Evolutionary conservation across 2,113 vertebrate species (phyloP).

Genomic region (Uropsilus gracilis): DNA sequence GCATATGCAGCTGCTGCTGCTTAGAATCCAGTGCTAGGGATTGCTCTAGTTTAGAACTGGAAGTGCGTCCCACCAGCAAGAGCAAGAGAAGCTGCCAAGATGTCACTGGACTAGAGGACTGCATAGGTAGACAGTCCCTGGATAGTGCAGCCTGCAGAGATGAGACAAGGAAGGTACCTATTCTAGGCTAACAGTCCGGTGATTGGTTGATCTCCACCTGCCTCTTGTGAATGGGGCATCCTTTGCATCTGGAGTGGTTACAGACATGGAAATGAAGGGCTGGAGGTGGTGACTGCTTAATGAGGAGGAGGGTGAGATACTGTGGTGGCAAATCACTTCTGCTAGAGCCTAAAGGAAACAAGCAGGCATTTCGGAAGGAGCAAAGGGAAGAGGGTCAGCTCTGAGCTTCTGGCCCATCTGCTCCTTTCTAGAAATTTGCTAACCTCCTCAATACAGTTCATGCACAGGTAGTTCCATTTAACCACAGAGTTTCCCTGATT

Average conservation of each 20-base stretch:
- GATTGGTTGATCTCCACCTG: not conserved
- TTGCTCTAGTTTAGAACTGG: not conserved
- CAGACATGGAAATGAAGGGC: not conserved
- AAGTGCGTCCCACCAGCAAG: constrained; percentile 7
- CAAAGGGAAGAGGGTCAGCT: not conserved
- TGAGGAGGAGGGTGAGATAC: not conserved
- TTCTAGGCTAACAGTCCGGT: not conserved
- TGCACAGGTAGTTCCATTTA: not conserved
- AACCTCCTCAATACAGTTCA: not conserved
- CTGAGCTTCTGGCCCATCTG: not conserved
- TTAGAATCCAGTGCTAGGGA: not conserved
- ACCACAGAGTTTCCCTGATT: not conserved
- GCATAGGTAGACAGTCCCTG: fast-evolving
- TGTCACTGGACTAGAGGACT: not conserved
- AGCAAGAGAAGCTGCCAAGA: not conserved
- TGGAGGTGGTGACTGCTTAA: not conserved
- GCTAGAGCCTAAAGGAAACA: not conserved
- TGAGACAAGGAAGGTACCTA: not conserved
- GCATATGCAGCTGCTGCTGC: no score
- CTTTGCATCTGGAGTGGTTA: not conserved
- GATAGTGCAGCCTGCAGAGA: not conserved
- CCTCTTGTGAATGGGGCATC: not conserved
- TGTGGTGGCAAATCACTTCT: not conserved
- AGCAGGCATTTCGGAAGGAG: not conserved
- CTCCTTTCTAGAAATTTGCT: not conserved